Evolutionary conservation across 2,888 invertebrate species (phyloP), one percentile per base, ranked within the genome.

Genomic region (Metalampra italica): DNA sequence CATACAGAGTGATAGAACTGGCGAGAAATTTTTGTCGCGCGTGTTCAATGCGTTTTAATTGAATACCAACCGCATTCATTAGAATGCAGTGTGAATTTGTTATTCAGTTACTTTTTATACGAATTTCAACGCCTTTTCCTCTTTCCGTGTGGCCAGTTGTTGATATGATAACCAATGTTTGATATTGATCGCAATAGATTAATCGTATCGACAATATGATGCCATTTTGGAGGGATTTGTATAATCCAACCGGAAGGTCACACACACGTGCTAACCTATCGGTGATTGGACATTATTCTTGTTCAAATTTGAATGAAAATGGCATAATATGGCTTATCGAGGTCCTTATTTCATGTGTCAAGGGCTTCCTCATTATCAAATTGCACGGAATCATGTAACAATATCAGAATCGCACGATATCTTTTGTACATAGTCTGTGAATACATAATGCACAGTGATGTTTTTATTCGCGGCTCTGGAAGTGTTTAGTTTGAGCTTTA

Each of bases 161-260:
- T 36, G 36, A 36, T n/a, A 36, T 36, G 36, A 36, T n/a, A 36
- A n/a, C 36, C 32, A 8, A 32, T 32, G 32, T 22, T 22, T 22
- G 32, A n/a, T 36, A 36, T 36, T n/a, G 36, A 36, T 36, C n/a
- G 36, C 9, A 36, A 36, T n/a, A 36, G 36, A 36, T 36, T 36
- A 32, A 11, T 4, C 8, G 8, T 32, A 32, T 8, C 32, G 30
- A 30, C 8, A 30, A 8, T 30, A 30, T n/a, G 30, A 30, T 8
- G 11, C 32, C 32, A 11, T 32, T 8, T 32, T 32, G 32, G 12
- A 13, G 43, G 54, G 60, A 56, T 63, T 61, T 48, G 40, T 55
- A 49, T 67, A 68, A 64, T 63, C 61, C 55, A 41, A 38, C 43
- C 48, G 56, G 55, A 64, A 67, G 58, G 62, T 55, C 49, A 45